phyloP scores from a whole-genome alignment of 2,888 invertebrate genomes.

The Neoitamus cyanurus region DNA sequence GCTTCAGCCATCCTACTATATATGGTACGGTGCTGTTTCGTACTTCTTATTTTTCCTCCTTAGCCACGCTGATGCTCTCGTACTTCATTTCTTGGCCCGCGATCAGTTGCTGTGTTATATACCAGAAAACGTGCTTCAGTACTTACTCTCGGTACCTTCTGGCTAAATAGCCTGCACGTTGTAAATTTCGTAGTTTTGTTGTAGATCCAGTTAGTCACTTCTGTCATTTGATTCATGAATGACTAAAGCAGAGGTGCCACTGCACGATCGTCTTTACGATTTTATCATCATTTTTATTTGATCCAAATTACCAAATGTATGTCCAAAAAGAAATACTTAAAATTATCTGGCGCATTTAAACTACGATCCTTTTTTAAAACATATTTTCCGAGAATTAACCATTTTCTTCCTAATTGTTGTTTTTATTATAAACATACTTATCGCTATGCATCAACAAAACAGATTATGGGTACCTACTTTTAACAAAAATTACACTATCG shows the following conservation, averaged over 20 bases:
- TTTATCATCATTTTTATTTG: neutral
- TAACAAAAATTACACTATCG: too few species aligned
- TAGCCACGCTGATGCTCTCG: slow-evolving; percentile 23
- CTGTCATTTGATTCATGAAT: slow-evolving; percentile 40
- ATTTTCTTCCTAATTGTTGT: too few species aligned
- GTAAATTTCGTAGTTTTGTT: slow-evolving; percentile 30
- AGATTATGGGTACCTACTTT: too few species aligned
- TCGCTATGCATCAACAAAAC: too few species aligned
- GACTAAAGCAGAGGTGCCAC: neutral
- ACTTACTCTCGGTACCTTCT: slow-evolving; percentile 33
- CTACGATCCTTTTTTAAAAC: too few species aligned
- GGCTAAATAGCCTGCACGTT: slow-evolving; percentile 27
- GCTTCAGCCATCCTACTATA: slow-evolving; percentile 21
- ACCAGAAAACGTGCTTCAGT: slow-evolving; percentile 22
- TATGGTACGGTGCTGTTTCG: neutral
- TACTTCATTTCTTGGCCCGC: slow-evolving; percentile 37
- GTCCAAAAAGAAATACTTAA: too few species aligned
- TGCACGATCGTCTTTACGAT: neutral
- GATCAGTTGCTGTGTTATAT: slow-evolving; percentile 24
- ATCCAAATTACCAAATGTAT: neutral
- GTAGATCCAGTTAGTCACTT: slow-evolving; percentile 9
- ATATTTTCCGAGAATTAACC: too few species aligned
- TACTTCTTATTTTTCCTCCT: slow-evolving; percentile 29
- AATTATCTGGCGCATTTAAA: too few species aligned
- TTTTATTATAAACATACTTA: too few species aligned